Conservation (phyloP, 2,888 invertebrate species). For the Alloplasta piceator region DNA sequence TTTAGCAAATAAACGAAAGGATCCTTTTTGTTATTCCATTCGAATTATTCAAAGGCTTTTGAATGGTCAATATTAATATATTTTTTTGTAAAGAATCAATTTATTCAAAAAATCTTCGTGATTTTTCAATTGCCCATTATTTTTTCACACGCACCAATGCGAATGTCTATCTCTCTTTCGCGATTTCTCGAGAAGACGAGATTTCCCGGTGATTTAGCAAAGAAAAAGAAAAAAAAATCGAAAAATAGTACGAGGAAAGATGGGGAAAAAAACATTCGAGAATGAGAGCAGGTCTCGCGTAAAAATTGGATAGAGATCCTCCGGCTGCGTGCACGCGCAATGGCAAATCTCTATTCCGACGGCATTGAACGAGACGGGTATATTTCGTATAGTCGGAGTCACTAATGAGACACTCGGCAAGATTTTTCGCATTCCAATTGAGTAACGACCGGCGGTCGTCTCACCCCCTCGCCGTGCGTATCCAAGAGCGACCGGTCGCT, state of each 20-base stretch:
- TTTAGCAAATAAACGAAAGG: neutral
- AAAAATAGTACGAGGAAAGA: neutral
- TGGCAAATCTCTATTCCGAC: slow-evolving; percentile 28
- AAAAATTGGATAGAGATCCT: slow-evolving; percentile 13
- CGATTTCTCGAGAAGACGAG: too few species aligned
- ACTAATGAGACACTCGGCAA: slow-evolving; percentile 64
- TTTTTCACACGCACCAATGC: neutral
- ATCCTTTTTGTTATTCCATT: too few species aligned
- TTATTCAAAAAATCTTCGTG: neutral
- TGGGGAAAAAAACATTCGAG: neutral
- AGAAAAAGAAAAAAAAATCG: too few species aligned
- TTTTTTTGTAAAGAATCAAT: too few species aligned
- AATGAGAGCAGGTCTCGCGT: slow-evolving; percentile 19
- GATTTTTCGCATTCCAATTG: slow-evolving; percentile 60
- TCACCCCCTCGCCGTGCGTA: slow-evolving; percentile 24
- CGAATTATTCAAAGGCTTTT: too few species aligned
- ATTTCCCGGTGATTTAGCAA: too few species aligned
- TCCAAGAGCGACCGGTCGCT: slow-evolving; percentile 42
- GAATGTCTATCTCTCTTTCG: too few species aligned
- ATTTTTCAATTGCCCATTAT: slow-evolving; percentile 14
- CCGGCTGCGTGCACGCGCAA: slow-evolving; percentile 9
- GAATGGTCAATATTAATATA: too few species aligned
- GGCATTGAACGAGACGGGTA: slow-evolving; percentile 48
- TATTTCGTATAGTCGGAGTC: slow-evolving; percentile 31
- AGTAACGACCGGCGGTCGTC: slow-evolving; percentile 52